Base-by-base conservation (phyloP, 2,113 vertebrate genomes). In the Cottus gobio region DNA sequence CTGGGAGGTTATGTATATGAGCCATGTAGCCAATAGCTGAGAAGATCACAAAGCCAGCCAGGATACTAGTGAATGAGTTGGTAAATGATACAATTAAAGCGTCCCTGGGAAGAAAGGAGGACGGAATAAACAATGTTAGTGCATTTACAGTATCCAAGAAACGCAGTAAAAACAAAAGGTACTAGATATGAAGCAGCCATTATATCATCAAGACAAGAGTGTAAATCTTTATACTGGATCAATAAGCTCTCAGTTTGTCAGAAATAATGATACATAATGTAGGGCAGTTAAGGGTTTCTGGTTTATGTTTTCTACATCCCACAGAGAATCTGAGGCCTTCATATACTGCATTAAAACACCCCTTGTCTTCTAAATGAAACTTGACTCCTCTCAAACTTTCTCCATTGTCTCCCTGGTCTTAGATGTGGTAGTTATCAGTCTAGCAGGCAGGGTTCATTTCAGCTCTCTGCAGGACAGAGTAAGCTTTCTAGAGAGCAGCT, bases 21-120 rank as follows among this genome's bases (percentile, higher is more conserved):
- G 93, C 89, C 94, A 96, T 95, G 90, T 95, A 95, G 34, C 95
- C 95, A 63, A 95, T 90, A 30, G 92, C 94, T 48, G 95, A 96
- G 89, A 96, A 95, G 77, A 96, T 94, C 62, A 95, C 95, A 73
- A 95, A 92, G 15, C 95, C 94, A 66, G 94, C 92, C 80, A 95
- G 80, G 66, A 96, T 91, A 74, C 95, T 96, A 0, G 95, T 95
- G 60, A 93, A 93, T 5, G 90, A 94, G 85, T 95, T 95, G 58
- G 88, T 83, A n/a, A 91, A 3, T 37, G 89, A 82, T 16, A 95
- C 93, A 56, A 95, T 91, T 63, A 93, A 83, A 42, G 90, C 79
- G 80, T 95, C 95, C 79, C 95, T 95, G 84, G 2, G 56, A 84
- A 71, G 79, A 24, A 71, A 77, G 30, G 24, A 72, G 1, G 15